Evolutionary conservation across 2,113 vertebrate genomes (phyloP).

Genomic region (Siniperca knerii): DNA sequence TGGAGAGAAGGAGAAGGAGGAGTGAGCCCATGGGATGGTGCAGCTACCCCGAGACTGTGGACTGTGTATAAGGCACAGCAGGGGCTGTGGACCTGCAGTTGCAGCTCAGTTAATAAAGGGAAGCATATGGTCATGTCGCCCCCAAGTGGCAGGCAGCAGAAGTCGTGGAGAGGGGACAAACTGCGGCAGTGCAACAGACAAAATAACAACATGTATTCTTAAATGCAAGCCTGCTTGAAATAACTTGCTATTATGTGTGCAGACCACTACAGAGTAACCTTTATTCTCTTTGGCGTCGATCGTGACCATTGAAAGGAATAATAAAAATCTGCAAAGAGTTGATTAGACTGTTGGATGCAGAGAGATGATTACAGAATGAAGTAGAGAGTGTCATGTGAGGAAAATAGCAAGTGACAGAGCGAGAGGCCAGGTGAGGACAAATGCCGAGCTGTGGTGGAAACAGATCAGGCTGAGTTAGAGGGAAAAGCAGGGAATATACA

Average conservation of each 20-base stretch:
- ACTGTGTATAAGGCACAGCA: slow-evolving; percentile 55
- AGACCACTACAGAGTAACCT: background rate
- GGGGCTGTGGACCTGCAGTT: slow-evolving; percentile 53
- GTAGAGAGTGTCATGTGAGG: slow-evolving; percentile 2
- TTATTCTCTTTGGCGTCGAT: background rate
- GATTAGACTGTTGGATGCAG: slow-evolving; percentile 27
- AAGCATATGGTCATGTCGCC: slow-evolving; percentile 79
- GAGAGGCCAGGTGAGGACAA: slow-evolving; percentile 44
- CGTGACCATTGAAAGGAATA: slow-evolving; percentile 45
- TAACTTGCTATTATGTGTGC: background rate
- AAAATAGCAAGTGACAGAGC: slow-evolving; percentile 34
- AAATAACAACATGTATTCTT: slow-evolving; percentile 31
- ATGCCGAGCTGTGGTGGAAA: background rate
- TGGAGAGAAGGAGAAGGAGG: slow-evolving; percentile 31
- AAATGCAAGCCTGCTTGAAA: slow-evolving; percentile 16
- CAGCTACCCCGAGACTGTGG: slow-evolving; percentile 45
- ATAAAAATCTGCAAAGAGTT: slow-evolving; percentile 18
- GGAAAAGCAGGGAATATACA: background rate
- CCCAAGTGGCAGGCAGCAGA: slow-evolving; percentile 78
- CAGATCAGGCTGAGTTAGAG: background rate
- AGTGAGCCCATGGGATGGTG: slow-evolving; percentile 50
- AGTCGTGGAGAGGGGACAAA: slow-evolving; percentile 45
- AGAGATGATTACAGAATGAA: slow-evolving; percentile 30
- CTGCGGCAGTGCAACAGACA: slow-evolving; percentile 66
- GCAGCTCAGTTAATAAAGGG: slow-evolving; percentile 19